Evolutionary conservation across 1,140 invertebrate genomes (phyloP).

Genomic region (Arion vulgaris): DNA sequence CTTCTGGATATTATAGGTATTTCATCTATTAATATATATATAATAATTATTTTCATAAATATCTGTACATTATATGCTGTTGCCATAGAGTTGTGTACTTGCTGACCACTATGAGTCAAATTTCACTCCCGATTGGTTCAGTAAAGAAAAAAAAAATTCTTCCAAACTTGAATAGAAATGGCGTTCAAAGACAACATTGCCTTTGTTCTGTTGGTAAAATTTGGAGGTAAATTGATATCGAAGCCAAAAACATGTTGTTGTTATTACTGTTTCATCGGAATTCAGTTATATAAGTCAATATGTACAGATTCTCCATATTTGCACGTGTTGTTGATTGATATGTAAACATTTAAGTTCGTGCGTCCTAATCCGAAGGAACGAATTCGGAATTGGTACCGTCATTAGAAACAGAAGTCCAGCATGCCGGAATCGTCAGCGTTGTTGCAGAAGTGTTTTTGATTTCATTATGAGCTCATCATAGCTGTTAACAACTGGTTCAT

Average conservation of each 20-base stretch:
- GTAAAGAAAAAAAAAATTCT: constrained; percentile 55
- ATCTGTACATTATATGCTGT: constrained; percentile 40
- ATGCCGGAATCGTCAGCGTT: too few relatives aligned
- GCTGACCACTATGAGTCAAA: constrained; percentile 42
- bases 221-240: too few relatives aligned
- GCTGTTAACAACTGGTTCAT: too few relatives aligned
- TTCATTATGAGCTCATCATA: too few relatives aligned
- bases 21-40: constrained; percentile 22
- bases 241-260: too few relatives aligned
- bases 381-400: too few relatives aligned
- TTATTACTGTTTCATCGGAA: too few relatives aligned
- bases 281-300: too few relatives aligned
- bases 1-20: constrained; percentile 52
- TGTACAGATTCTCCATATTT: constrained; percentile 1
- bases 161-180: constrained; percentile 63
- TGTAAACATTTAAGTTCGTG: constrained; percentile 20
- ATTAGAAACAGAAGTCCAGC: too few relatives aligned
- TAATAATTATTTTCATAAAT: not conserved
- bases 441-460: too few relatives aligned
- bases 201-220: constrained; percentile 35
- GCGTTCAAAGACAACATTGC: constrained; percentile 65
- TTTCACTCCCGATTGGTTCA: constrained; percentile 52
- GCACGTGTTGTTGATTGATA: constrained; percentile 7
- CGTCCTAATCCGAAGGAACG: not conserved
- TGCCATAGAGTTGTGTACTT: constrained; percentile 26